Evolutionary conservation across 2,797 vertebrate genomes (phyloP).

Genomic region (Thamnophis elegans): DNA sequence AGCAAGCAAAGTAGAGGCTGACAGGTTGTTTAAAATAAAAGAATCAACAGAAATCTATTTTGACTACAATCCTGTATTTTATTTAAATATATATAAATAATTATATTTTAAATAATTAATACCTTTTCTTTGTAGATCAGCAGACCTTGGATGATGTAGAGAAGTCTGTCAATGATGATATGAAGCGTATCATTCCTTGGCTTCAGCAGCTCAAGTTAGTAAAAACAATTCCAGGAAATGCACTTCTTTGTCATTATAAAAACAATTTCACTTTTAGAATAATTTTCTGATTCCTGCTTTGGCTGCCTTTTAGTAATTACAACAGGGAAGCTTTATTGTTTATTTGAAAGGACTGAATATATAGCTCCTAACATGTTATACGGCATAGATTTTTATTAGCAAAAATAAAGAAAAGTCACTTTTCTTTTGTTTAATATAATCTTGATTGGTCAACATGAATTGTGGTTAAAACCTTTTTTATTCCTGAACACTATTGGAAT

Average conservation of each 20-base stretch:
- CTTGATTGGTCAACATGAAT: neutral
- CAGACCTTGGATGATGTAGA: constrained; percentile 92
- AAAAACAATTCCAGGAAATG: neutral
- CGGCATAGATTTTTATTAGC: neutral
- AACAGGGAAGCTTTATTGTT: no score
- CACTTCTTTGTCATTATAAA: neutral
- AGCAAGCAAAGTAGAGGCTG: no score
- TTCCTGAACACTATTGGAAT: neutral
- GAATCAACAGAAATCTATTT: neutral
- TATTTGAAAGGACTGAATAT: neutral
- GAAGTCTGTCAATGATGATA: constrained; percentile 95
- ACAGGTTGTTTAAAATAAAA: neutral
- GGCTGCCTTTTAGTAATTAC: neutral
- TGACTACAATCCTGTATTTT: neutral
- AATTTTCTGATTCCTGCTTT: neutral
- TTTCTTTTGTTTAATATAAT: neutral
- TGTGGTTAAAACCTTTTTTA: neutral
- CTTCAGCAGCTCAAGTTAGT: constrained; percentile 94
- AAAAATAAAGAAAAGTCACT: neutral
- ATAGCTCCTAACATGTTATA: neutral
- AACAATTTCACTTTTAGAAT: neutral
- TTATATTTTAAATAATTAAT: constrained; percentile 17
- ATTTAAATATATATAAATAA: constrained; percentile 5
- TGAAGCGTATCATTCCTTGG: constrained; percentile 93
- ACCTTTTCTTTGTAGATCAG: constrained; percentile 79